These are phyloP conservation scores for Barnardius zonarius DNA, from an alignment of 2,113 vertebrate genomes.

Conservation along the genomic window DNA sequence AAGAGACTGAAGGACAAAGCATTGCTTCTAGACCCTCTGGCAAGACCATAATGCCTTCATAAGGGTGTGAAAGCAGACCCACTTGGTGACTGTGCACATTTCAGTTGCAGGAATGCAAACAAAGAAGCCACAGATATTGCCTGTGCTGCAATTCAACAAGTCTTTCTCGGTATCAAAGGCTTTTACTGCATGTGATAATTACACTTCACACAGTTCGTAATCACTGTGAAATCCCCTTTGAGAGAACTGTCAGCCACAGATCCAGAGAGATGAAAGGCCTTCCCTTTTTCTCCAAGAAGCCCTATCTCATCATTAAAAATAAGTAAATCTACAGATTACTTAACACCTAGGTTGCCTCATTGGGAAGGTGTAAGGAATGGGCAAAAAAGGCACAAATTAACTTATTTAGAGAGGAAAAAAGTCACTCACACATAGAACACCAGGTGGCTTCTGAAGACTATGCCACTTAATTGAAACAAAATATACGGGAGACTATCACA, in stretches of 20 bases:
- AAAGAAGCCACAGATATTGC: neutral
- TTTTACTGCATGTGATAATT: neutral
- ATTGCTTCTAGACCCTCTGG: neutral
- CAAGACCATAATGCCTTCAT: neutral
- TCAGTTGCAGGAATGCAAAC: neutral
- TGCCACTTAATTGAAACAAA: neutral
- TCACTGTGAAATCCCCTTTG: neutral
- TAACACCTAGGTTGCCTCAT: neutral
- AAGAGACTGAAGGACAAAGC: neutral
- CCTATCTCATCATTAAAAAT: neutral
- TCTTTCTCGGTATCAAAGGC: neutral
- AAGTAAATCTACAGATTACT: neutral
- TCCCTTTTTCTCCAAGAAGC: neutral
- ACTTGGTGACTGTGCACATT: neutral
- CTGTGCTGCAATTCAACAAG: neutral
- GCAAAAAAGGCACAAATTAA: neutral
- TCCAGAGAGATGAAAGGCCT: neutral
- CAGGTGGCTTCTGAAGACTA: neutral
- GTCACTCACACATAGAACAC: neutral
- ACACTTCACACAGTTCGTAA: neutral
- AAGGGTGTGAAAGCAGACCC: neutral
- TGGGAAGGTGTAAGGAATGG: neutral
- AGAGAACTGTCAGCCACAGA: neutral
- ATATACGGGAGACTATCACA: neutral
- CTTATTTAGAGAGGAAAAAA: neutral